Evolutionary conservation across 2,888 invertebrate genomes (phyloP), one percentile per base, ranked within the genome.

Genomic region (Trachelus stipa): DNA sequence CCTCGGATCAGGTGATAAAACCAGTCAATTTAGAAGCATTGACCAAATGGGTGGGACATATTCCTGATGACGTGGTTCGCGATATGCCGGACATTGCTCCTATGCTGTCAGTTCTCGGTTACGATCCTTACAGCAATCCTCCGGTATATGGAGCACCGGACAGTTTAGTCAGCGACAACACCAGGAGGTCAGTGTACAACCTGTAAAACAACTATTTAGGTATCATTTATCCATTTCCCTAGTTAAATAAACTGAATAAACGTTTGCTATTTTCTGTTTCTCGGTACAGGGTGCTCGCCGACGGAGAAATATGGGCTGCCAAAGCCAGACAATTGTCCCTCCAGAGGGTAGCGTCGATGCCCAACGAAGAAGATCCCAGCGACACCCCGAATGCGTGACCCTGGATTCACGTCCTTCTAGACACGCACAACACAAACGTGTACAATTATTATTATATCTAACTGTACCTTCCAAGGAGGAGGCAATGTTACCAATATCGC

Each of bases 1-100:
- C 98, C 74, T 98, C 98, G 82, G 99, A 99, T 93, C 99, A 99
- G 94, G 98, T 99, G 87, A 98, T 99, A 92, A 98, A 99, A 89
- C 98, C 99, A 23, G 97, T 99, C 81, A 99, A 99, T 93, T 93
- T 97, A 89, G 99, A 99, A 92, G 99, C 99, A 74, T 93, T 99
- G 83, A 95, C 95, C 87, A 97, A 97, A 93, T 98, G 97, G 98
- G 97, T 97, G 84, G 97, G 97, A 79, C 94, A 96, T 90, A 94
- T 98, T 90, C 97, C 98, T 88, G 94, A 95, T 34, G 98, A 99
- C 92, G 98, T 99, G 80, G 95, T 98, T 82, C 94, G 94, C 81
- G 98, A 98, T 91, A 98, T 98, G 97, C 96, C 96, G 30, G 95
- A 96, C 87, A 95, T 98, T 87, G 98, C 98, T 83, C 98, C 98